Evolutionary conservation across 2,888 invertebrate species (phyloP).

Genomic region (Andrena praecox): DNA sequence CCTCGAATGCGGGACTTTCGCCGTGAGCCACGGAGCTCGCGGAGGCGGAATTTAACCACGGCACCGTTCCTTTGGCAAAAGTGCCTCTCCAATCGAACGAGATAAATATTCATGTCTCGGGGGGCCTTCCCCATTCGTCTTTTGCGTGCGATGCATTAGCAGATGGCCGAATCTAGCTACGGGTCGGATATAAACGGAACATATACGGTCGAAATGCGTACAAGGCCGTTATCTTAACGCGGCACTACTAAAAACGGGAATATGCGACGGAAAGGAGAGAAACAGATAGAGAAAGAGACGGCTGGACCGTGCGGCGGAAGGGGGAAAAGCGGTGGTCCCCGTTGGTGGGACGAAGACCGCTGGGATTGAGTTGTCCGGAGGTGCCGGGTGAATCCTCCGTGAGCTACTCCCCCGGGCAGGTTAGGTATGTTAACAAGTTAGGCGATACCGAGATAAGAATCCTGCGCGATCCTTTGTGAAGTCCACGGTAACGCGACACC

Average conservation of each 20-base stretch:
- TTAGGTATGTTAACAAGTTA: conserved; percentile 84
- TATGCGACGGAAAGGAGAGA: conserved; percentile 49
- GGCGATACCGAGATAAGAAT: conserved; percentile 84
- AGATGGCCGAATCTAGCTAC: conserved; percentile 67
- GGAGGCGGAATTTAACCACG: conserved; percentile 58
- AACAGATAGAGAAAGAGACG: conserved; percentile 33
- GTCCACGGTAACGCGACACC: conserved; percentile 83
- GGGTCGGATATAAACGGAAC: conserved; percentile 68
- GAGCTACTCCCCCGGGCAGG: conserved; percentile 74
- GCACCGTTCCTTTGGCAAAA: conserved; percentile 64
- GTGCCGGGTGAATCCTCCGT: conserved; percentile 75
- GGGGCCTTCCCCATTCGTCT: conserved; percentile 62
- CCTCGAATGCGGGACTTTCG: conserved; percentile 38
- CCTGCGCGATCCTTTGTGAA: conserved; percentile 82
- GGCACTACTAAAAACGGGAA: conserved; percentile 71
- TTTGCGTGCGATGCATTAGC: conserved; percentile 76
- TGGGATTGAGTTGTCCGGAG: conserved; percentile 78
- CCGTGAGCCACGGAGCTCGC: conserved; percentile 17
- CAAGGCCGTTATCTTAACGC: conserved; percentile 79
- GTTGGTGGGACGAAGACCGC: conserved; percentile 44
- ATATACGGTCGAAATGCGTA: conserved; percentile 73
- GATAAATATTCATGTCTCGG: conserved; percentile 75
- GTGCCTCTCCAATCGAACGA: conserved; percentile 54
- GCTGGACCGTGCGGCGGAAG: conserved; percentile 39
- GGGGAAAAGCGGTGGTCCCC: conserved; percentile 31